Evolutionary conservation across 2,888 invertebrate genomes (phyloP).

Genomic region (Scaptomyza flava): DNA sequence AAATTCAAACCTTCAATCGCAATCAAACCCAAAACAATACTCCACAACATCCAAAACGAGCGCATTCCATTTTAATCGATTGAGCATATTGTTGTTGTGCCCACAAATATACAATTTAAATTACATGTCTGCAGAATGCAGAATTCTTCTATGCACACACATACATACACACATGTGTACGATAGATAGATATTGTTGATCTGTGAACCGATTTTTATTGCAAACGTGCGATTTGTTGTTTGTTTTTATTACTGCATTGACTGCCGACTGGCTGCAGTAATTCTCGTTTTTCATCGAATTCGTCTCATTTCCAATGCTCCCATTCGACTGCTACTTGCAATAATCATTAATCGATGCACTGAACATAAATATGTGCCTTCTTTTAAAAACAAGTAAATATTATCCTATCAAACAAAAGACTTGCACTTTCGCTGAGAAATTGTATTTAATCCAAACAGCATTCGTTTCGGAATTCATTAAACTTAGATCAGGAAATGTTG

Average conservation of each 20-base stretch:
- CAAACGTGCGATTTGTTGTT: slow-evolving; percentile 62
- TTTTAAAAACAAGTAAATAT: slow-evolving; percentile 46
- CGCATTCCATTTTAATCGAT: slow-evolving; percentile 60
- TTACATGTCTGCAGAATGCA: slow-evolving; percentile 40
- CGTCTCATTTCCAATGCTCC: slow-evolving; percentile 40
- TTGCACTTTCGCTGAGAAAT: slow-evolving; percentile 5
- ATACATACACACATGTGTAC: slow-evolving; percentile 13
- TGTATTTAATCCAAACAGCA: not conserved
- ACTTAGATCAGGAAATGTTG: not conserved
- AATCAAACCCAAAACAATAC: slow-evolving; percentile 17
- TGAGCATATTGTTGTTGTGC: slow-evolving; percentile 45
- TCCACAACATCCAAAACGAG: slow-evolving; percentile 8
- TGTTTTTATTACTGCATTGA: slow-evolving; percentile 68
- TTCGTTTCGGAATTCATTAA: no score
- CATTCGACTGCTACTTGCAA: slow-evolving; percentile 37
- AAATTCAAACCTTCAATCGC: slow-evolving; percentile 37
- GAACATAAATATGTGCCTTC: not conserved
- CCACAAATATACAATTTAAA: slow-evolving; percentile 65
- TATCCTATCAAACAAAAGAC: slow-evolving; percentile 21
- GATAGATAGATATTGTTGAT: slow-evolving; percentile 46
- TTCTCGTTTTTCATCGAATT: slow-evolving; percentile 66
- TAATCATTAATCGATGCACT: slow-evolving; percentile 46
- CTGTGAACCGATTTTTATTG: slow-evolving; percentile 68
- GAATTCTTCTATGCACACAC: slow-evolving; percentile 22
- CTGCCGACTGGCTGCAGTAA: slow-evolving; percentile 23